These are phyloP conservation scores for Philereme transversata DNA, from an alignment of 2,888 invertebrate species.

Conservation along the genomic window DNA sequence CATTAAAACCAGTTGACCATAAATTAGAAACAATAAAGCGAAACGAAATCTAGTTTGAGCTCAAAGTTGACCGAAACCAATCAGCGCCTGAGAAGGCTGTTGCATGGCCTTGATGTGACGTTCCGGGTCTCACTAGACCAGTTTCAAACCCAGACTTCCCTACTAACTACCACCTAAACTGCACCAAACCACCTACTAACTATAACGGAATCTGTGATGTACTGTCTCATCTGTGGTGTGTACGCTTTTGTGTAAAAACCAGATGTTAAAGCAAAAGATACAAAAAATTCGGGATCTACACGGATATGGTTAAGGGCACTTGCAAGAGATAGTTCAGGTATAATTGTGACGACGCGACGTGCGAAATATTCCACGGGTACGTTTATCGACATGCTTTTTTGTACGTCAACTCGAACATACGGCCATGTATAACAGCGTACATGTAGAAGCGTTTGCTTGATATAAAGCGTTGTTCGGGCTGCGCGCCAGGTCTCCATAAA, in stretches of 20 bases:
- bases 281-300: slow-evolving; percentile 11
- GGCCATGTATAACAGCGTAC: no score
- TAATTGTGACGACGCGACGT: slow-evolving; percentile 6
- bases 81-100: slow-evolving; percentile 24
- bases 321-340: slow-evolving; percentile 6
- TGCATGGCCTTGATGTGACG: slow-evolving; percentile 29
- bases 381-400: no score
- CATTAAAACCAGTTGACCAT: slow-evolving; percentile 18
- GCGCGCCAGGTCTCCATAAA: no score
- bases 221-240: not conserved
- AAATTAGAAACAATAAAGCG: slow-evolving; percentile 20
- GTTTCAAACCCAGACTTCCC: slow-evolving; percentile 16
- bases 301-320: slow-evolving; percentile 22
- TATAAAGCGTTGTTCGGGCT: no score
- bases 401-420: no score
- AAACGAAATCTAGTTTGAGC: slow-evolving; percentile 21
- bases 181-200: not conserved
- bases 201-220: slow-evolving; percentile 3
- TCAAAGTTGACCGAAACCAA: slow-evolving; percentile 33
- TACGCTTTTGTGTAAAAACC: slow-evolving; percentile 13
- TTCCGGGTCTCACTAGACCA: slow-evolving; percentile 29
- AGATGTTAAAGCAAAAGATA: slow-evolving; percentile 3
- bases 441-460: no score
- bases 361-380: not conserved
- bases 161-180: slow-evolving; percentile 5